These are phyloP conservation scores for Osmoderma eremita DNA, from an alignment of 2,888 invertebrate genomes.

Conservation along the genomic window DNA sequence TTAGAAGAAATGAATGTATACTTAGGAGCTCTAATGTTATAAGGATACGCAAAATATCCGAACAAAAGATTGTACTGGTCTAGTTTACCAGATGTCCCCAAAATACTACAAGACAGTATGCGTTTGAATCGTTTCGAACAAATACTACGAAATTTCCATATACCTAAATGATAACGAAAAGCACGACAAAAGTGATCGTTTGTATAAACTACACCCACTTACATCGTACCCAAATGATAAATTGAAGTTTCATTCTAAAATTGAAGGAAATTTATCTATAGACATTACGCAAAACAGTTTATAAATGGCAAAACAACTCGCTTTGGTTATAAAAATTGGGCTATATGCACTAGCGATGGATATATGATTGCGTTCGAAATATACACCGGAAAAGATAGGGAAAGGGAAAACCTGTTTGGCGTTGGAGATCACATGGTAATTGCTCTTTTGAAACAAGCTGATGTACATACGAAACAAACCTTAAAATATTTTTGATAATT, in stretches of 20 bases:
- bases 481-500: no score
- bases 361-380: slow-evolving; percentile 48
- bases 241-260: no score
- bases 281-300: slow-evolving; percentile 48
- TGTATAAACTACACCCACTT: no score
- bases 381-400: slow-evolving; percentile 43
- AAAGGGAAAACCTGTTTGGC: slow-evolving; percentile 39
- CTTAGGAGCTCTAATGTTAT: no score
- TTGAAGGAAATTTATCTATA: neutral
- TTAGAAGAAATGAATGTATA: no score
- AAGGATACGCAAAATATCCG: slow-evolving; percentile 4
- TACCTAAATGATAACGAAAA: neutral
- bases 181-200: neutral
- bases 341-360: slow-evolving; percentile 46
- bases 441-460: slow-evolving; percentile 35
- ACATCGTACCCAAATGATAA: no score
- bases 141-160: neutral
- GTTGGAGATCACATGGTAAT: slow-evolving; percentile 46
- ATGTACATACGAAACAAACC: no score
- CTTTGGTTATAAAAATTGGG: slow-evolving; percentile 51
- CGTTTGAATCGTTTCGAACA: neutral
- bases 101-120: neutral
- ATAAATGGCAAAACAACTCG: slow-evolving; percentile 50
- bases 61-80: neutral
- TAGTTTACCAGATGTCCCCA: neutral